A percentile compares a stretch with the other conserved stretches of the same genome.
Evolutionary conservation across 1,140 invertebrate genomes (phyloP).

Genomic region (Cephus cinctus): DNA sequence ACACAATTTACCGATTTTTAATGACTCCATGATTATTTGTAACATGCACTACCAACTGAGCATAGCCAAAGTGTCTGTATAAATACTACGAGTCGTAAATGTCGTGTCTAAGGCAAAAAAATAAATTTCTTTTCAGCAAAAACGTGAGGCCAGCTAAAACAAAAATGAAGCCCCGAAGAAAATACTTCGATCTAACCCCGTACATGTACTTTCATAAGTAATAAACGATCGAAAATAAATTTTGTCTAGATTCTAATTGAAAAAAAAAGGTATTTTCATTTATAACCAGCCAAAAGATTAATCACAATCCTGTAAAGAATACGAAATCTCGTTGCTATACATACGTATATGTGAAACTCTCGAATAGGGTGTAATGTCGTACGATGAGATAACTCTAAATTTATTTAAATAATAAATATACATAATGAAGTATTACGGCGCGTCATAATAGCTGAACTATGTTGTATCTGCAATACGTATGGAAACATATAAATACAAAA

Average conservation of each 20-base stretch:
- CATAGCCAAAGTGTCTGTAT: not conserved
- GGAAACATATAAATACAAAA: slow-evolving; percentile 30
- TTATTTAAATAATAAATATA: slow-evolving; percentile 29
- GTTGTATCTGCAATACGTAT: no score
- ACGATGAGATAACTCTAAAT: slow-evolving; percentile 13
- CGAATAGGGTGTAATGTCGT: not conserved
- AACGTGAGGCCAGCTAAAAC: not conserved
- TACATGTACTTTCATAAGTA: slow-evolving; percentile 21
- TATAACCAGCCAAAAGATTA: no score
- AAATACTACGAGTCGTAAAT: not conserved
- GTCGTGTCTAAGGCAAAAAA: not conserved
- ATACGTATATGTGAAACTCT: not conserved
- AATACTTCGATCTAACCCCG: slow-evolving; percentile 1
- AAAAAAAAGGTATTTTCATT: slow-evolving; percentile 24
- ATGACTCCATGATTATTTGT: slow-evolving; percentile 17
- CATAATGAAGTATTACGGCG: slow-evolving; percentile 20
- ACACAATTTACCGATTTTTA: not conserved
- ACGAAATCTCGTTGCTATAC: no score
- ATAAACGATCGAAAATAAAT: slow-evolving; percentile 16
- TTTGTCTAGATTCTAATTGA: slow-evolving; percentile 2
- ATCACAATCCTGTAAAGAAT: no score
- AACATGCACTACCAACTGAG: slow-evolving; percentile 43
- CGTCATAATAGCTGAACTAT: slow-evolving; percentile 21
- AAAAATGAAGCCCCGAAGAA: not conserved
- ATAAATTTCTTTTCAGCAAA: slow-evolving; percentile 6